Percentiles rank a stretch among this genome's conserved stretches.
Conservation (phyloP, 2,888 invertebrate species). For the Drosophila buzzatii region DNA sequence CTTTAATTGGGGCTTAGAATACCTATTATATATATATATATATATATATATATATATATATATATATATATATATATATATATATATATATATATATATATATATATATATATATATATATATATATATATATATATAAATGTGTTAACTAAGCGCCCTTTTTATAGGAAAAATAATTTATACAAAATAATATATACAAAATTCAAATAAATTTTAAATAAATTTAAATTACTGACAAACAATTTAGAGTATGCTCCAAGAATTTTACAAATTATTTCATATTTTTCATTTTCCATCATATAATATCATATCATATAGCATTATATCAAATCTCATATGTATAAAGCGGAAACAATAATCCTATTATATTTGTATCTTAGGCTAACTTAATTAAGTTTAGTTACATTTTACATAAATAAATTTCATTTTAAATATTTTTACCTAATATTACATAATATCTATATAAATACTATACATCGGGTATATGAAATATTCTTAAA, state of each 20-base stretch:
- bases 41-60: too few relatives aligned
- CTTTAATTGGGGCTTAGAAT: too few relatives aligned
- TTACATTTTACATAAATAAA: too few relatives aligned
- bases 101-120: too few relatives aligned
- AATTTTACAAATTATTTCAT: too few relatives aligned
- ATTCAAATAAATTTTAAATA: too few relatives aligned
- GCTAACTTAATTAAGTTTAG: not conserved
- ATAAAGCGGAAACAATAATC: not conserved
- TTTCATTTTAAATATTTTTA: not conserved
- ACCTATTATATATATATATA: too few relatives aligned
- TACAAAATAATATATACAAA: not conserved
- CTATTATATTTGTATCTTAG: not conserved
- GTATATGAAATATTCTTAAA: not conserved
- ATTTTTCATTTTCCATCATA: not conserved
- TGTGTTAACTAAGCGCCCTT: not conserved
- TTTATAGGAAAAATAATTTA: not conserved
- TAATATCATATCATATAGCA: not conserved
- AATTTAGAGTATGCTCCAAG: too few relatives aligned
- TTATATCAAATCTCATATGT: not conserved
- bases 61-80: too few relatives aligned
- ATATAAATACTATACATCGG: not conserved
- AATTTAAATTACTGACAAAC: too few relatives aligned
- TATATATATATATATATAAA: not conserved
- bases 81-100: too few relatives aligned
- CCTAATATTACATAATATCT: not conserved